A percentile compares a stretch with the other conserved stretches of the same genome.
Conservation (phyloP, 2,888 invertebrate genomes). For the Lasioglossum pauxillum region DNA sequence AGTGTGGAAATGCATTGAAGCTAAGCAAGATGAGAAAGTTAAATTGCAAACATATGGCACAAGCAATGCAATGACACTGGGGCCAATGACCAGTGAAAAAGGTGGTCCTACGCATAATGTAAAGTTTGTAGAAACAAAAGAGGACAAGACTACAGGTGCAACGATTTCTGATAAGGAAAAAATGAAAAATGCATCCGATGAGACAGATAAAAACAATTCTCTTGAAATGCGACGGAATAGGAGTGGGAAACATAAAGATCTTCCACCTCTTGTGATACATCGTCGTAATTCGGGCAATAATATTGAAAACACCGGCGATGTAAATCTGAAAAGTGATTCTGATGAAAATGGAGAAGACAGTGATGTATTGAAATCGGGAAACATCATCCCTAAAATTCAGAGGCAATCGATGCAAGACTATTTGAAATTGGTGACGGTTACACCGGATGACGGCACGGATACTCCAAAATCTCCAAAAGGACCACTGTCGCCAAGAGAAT, state of each 20-base stretch:
- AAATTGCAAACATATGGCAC: slow-evolving; percentile 52
- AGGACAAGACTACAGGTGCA: not conserved
- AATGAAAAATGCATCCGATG: slow-evolving; percentile 10
- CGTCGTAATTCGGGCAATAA: slow-evolving; percentile 61
- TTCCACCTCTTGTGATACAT: slow-evolving; percentile 72
- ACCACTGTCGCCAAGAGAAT: slow-evolving; percentile 82
- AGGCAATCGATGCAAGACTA: slow-evolving; percentile 69
- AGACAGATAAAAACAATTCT: not conserved
- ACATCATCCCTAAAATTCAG: slow-evolving; percentile 23
- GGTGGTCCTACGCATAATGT: not conserved
- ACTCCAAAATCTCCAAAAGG: slow-evolving; percentile 49
- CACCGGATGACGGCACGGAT: slow-evolving; percentile 54
- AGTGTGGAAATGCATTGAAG: slow-evolving; percentile 50
- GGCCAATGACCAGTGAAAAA: not conserved
- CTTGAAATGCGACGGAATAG: slow-evolving; percentile 19
- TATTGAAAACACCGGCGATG: slow-evolving; percentile 58
- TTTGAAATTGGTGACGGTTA: slow-evolving; percentile 70
- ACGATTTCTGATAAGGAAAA: slow-evolving; percentile 8
- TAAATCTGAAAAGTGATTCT: slow-evolving; percentile 45
- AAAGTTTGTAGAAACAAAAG: slow-evolving; percentile 12
- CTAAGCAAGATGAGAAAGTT: not conserved
- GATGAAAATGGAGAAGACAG: slow-evolving; percentile 25
- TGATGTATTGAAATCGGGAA: not conserved
- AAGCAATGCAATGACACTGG: not conserved
- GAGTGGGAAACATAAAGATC: slow-evolving; percentile 46